Conservation (phyloP, 2,888 invertebrate species). For the Tinea pellionella region DNA sequence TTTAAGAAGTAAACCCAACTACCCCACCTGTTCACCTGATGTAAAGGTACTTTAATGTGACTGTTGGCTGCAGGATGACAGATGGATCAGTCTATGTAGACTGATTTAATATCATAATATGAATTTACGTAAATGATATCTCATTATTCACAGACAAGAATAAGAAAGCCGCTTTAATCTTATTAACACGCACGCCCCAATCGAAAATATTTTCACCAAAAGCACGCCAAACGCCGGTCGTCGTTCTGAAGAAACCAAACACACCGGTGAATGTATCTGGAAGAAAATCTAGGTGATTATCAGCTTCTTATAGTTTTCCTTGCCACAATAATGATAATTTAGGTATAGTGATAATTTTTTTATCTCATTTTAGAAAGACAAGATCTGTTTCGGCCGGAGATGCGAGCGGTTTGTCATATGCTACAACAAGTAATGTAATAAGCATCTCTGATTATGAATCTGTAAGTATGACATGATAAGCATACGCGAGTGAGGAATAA, state of each 20-base stretch:
- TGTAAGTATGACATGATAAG: no score
- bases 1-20: no score
- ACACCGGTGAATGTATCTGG: slow-evolving; percentile 19
- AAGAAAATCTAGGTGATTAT: not conserved
- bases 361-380: not conserved
- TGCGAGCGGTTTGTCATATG: not conserved
- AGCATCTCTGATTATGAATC: no score
- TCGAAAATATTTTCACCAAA: slow-evolving; percentile 19
- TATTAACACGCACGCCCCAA: slow-evolving; percentile 50
- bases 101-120: no score
- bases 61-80: no score
- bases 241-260: slow-evolving; percentile 24
- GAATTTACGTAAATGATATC: no score
- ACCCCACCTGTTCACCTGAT: no score
- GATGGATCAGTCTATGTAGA: no score
- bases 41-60: no score
- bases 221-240: slow-evolving; percentile 20
- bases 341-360: no score
- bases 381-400: not conserved
- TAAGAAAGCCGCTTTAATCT: slow-evolving; percentile 55
- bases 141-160: slow-evolving; percentile 59
- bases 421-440: not conserved
- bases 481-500: no score
- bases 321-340: not conserved
- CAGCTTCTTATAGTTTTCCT: no score